Base-by-base conservation (phyloP, 2,888 invertebrate genomes). In the Mellilla xanthometata region DNA sequence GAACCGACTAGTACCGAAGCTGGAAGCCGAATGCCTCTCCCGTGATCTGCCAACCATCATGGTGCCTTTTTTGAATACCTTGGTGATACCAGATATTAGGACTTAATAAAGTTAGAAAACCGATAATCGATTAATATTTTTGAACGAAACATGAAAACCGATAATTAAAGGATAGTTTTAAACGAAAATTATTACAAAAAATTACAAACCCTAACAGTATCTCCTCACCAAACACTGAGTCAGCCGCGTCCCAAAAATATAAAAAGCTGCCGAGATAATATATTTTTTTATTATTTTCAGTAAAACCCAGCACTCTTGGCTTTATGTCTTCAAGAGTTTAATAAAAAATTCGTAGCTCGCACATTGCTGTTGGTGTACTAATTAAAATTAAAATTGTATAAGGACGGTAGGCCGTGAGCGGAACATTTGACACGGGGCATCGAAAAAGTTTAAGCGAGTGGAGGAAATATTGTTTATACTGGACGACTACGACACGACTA, bases 361-460 rank as follows among this genome's bases (percentile, higher is more conserved):
- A 28, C 23, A 28, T 39, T 44, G 6, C 44, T 33, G 38, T 38
- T 28, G 19, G 36, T 28, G 27, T 12, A 22, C 15, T 39, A 39
- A 45, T 45, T 39, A 45, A 39, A 45, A 34, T 22, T 10, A 22
- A 19, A 27, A 26, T 34, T 39, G 39, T 39, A 45, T 39, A 39
- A 27, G 34, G 19, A 19, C 12, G 11, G 36, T 36, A 22, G 10
- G 28, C 12, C 15, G n/a, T 38, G 28, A 24, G 11, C 27, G 19
- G 13, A 39, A 35, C 34, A 10, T 30, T 45, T 34, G 44, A 45
- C 44, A 33, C 5, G 33, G 39, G 39, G 22, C 11, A 24, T 39
- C 44, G 44, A 39, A 39, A 43, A 43, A 39, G 28, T 33, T 44
- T 29, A 39, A 44, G 9, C 13, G 44, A 27, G 9, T 10, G 32